Base-by-base conservation (phyloP, 2,113 vertebrate species). In the Aptenodytes forsteri region DNA sequence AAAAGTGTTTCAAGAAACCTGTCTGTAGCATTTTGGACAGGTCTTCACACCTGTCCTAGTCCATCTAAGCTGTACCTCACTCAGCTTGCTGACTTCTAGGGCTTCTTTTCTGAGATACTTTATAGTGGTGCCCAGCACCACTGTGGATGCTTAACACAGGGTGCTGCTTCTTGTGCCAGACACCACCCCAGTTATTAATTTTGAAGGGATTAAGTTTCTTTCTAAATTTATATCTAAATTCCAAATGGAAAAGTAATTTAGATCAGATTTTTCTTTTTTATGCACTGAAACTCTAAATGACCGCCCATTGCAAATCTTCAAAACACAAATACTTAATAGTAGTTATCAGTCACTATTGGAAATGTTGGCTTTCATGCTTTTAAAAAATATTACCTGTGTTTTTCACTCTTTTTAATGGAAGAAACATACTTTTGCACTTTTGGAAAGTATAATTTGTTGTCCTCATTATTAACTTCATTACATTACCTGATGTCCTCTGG, bases 61-160 rank as follows among this genome's bases (percentile, higher is more conserved):
- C 23, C 7, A 20, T 44, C 23, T 70, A 47, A 73, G 34, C 14
- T 82, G 29, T n/a, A 47, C 2, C 15, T 88, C 23, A 22, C 25
- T 20, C n/a, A 65, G 1, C 9, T 10, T 42, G 19, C 16, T 84
- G 38, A n/a, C 9, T 81, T 73, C 23, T 32, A 61, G 8, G 15
- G 22, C 26, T 69, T 64, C 15, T 77, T 90, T 81, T 59, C 54
- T 15, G 13, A 65, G 7, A 21, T 21, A 59, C 16, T 38, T 84
- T 1, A 29, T 65, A 36, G 36, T 36, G 36, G 36, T 36, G 36
- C 22, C 0, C 4, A 62, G 5, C 8, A 32, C 13, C 0, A 0
- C 29, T 27, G 40, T 38, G 30, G 66, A 85, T 71, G 21, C 13
- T 76, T 66, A 40, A 40, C 4, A 15, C 11, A 58, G 8, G 10